Conservation (phyloP, 2,113 vertebrate species). For the Solea solea region DNA sequence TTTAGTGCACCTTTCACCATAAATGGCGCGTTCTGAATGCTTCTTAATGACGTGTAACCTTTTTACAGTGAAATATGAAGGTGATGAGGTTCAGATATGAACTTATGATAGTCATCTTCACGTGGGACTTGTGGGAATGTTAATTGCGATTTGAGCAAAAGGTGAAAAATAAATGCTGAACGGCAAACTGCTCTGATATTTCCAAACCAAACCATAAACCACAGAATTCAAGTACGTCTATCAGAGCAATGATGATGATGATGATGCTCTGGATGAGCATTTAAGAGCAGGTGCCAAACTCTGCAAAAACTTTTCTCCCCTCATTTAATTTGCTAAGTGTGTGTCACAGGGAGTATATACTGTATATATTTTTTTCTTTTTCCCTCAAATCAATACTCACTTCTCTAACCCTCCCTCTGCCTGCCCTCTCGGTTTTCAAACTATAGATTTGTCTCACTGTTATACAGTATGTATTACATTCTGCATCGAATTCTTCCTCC, state of each 20-base stretch:
- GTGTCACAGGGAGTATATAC: constrained; percentile 32
- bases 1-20: constrained; percentile 17
- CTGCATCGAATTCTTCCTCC: constrained; percentile 63
- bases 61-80: constrained; percentile 5
- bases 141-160: constrained; percentile 21
- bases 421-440: constrained; percentile 62
- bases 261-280: constrained; percentile 7
- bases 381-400: constrained; percentile 65
- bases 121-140: neutral
- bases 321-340: constrained; percentile 43
- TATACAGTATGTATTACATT: constrained; percentile 71
- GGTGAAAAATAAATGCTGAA: constrained; percentile 2
- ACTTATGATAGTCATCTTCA: neutral
- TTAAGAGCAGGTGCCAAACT: constrained; percentile 27
- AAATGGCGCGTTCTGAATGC: constrained; percentile 25
- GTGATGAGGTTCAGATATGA: constrained; percentile 15
- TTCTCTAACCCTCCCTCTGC: constrained; percentile 53
- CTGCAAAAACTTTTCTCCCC: neutral
- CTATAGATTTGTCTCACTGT: constrained; percentile 60
- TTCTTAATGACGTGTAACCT: constrained; percentile 25
- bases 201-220: neutral
- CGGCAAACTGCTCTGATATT: constrained; percentile 1
- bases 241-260: neutral
- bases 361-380: constrained; percentile 39
- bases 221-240: neutral